phyloP scores from a whole-genome alignment of 1,140 invertebrate genomes.

The Carcinoscorpius rotundicauda region DNA sequence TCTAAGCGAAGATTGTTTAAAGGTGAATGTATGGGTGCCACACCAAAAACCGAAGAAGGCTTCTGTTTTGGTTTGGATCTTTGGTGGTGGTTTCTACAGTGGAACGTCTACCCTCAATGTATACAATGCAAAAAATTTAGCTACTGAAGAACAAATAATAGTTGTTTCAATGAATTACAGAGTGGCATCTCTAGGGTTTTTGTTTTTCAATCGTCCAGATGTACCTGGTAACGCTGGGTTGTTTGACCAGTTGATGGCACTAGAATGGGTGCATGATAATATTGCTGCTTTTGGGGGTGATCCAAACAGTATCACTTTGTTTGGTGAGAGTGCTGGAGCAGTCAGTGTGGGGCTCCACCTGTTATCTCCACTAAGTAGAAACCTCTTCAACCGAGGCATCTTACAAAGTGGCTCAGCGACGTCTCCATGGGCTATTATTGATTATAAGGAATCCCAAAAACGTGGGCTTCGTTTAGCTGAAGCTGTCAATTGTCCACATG shows the following conservation, averaged over 20 bases:
- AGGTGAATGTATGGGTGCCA: slow-evolving; percentile 77
- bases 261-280: slow-evolving; percentile 88
- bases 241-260: slow-evolving; percentile 86
- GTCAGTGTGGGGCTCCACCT: slow-evolving; percentile 85
- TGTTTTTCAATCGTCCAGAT: slow-evolving; percentile 77
- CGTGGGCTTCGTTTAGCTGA: slow-evolving; percentile 68
- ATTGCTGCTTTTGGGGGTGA: slow-evolving; percentile 89
- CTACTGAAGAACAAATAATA: slow-evolving; percentile 82
- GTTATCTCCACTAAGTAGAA: slow-evolving; percentile 66
- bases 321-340: slow-evolving; percentile 92
- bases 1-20: slow-evolving; percentile 90
- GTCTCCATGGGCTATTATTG: slow-evolving; percentile 83
- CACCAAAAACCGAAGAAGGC: slow-evolving; percentile 40
- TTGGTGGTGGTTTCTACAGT: slow-evolving; percentile 90
- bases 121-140: slow-evolving; percentile 77
- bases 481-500: slow-evolving; percentile 69
- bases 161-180: slow-evolving; percentile 92
- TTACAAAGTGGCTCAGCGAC: slow-evolving; percentile 48
- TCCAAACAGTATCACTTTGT: slow-evolving; percentile 84
- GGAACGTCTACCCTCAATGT: slow-evolving; percentile 86
- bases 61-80: slow-evolving; percentile 92
- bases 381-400: slow-evolving; percentile 61
- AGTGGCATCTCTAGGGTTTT: slow-evolving; percentile 80
- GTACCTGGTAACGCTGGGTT: slow-evolving; percentile 90
- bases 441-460: slow-evolving; percentile 60